phyloP scores from a whole-genome alignment of 2,797 vertebrate genomes.

The Rousettus madagascariensis region DNA sequence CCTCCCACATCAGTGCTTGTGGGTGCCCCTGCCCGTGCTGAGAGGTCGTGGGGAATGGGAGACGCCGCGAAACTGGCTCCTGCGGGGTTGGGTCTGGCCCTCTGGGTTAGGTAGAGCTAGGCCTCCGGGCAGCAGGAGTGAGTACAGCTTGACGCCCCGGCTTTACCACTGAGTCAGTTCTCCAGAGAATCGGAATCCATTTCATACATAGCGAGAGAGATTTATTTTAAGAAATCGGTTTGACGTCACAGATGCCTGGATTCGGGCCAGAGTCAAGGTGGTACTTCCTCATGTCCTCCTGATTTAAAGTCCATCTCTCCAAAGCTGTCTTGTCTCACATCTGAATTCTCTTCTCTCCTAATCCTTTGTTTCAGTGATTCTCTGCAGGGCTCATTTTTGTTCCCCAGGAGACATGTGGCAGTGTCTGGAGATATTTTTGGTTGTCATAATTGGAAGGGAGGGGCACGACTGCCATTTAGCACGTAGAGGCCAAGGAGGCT shows the following conservation, averaged over 20 bases:
- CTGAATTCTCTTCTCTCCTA: neutral
- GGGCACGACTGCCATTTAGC: neutral
- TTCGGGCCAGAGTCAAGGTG: neutral
- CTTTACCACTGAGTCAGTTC: neutral
- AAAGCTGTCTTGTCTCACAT: neutral
- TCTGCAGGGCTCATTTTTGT: neutral
- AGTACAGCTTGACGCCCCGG: neutral
- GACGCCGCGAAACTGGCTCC: neutral
- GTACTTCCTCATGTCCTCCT: neutral
- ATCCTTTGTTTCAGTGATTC: neutral
- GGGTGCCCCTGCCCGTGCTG: neutral
- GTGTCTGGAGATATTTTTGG: neutral
- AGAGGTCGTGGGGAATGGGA: no score
- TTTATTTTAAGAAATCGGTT: neutral
- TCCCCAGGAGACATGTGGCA: neutral
- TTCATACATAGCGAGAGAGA: neutral
- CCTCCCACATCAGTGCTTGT: rapidly evolving
- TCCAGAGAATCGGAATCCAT: neutral
- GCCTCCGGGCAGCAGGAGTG: neutral
- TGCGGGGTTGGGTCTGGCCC: neutral
- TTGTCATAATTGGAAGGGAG: neutral
- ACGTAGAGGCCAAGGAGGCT: neutral
- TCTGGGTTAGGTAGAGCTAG: neutral
- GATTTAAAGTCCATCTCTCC: neutral
- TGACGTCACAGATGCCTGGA: neutral